Conservation (phyloP, 2,113 vertebrate genomes). For the Regulus satrapa region DNA sequence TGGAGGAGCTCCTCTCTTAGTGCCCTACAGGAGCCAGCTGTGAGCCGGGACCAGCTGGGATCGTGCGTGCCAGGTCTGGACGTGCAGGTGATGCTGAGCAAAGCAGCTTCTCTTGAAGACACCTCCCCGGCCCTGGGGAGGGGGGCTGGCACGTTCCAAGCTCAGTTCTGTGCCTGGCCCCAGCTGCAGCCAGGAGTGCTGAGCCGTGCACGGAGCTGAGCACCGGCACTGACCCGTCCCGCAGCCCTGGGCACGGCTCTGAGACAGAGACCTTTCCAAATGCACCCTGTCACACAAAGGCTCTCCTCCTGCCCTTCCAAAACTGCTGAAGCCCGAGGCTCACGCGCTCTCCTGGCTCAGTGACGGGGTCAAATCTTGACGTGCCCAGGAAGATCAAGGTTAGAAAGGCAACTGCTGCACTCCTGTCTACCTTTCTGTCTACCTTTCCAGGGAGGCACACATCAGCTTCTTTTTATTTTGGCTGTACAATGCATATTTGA, state of each 20-base stretch:
- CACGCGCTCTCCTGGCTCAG: background rate
- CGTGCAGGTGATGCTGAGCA: background rate
- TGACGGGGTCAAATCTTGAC: background rate
- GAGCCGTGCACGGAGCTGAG: accelerated
- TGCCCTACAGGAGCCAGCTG: background rate
- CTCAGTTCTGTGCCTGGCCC: accelerated
- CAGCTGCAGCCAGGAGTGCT: background rate
- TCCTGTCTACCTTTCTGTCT: background rate
- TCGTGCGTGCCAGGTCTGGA: accelerated
- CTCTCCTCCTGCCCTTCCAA: background rate
- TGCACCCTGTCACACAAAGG: background rate
- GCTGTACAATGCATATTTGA: background rate
- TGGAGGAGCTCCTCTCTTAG: accelerated
- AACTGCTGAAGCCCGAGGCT: background rate
- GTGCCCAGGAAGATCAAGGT: background rate
- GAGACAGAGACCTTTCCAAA: background rate
- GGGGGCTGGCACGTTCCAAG: too few species aligned
- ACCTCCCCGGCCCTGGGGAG: background rate
- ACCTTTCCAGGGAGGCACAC: background rate
- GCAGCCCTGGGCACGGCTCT: background rate
- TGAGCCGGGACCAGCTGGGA: accelerated
- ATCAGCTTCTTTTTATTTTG: background rate
- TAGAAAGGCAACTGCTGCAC: background rate
- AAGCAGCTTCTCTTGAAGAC: accelerated
- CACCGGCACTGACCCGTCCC: accelerated